phyloP scores from a whole-genome alignment of 2,888 invertebrate species.

The Lamellibrachia satsuma region DNA sequence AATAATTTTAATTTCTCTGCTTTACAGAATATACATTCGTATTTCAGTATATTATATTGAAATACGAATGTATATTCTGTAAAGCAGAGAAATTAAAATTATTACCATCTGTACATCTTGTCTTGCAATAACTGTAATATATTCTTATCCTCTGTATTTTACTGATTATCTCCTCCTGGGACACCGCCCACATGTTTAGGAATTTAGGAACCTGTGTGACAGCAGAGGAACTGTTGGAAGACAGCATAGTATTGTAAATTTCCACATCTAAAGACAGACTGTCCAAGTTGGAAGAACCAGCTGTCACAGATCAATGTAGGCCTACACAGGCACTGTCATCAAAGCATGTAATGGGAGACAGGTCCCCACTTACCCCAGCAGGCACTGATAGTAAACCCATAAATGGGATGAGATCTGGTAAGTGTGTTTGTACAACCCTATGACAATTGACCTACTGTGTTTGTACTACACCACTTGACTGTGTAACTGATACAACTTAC shows the following conservation, averaged over 20 bases:
- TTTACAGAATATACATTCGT: no score
- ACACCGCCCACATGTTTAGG: no score
- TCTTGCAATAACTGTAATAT: no score
- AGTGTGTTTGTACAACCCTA: not conserved
- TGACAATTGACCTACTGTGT: not conserved
- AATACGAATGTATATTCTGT: no score
- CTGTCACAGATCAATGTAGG: not conserved
- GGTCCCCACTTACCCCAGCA: not conserved
- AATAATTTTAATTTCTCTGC: no score
- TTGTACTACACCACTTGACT: not conserved
- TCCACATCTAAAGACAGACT: slow-evolving; percentile 7
- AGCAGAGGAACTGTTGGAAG: not conserved
- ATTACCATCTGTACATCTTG: no score
- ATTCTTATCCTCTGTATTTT: no score
- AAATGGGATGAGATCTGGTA: not conserved
- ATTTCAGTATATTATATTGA: no score
- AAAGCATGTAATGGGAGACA: not conserved
- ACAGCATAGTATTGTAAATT: not conserved
- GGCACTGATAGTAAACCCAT: not conserved
- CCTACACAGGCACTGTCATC: not conserved
- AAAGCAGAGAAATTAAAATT: no score
- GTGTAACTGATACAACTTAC: not conserved
- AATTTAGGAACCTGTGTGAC: not conserved
- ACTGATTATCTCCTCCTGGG: no score
- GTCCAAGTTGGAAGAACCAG: not conserved